Evolutionary conservation across 2,797 vertebrate genomes (phyloP).

Genomic region (Rousettus madagascariensis): DNA sequence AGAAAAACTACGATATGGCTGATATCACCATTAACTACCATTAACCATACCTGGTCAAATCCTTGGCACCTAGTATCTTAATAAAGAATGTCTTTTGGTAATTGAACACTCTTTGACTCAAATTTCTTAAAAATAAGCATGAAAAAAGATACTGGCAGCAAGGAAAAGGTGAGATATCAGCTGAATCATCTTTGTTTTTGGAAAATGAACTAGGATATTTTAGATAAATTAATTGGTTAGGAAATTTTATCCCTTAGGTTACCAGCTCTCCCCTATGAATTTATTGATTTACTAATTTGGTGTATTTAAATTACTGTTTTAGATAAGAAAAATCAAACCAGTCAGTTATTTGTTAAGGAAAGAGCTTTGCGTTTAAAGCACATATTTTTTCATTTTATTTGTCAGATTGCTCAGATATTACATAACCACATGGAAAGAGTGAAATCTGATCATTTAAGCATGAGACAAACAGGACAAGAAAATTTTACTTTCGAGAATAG

Average conservation of each 20-base stretch:
- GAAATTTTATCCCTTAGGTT: constrained; percentile 26
- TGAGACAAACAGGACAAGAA: background rate
- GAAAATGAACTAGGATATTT: background rate
- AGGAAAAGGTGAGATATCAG: background rate
- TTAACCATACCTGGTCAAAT: background rate
- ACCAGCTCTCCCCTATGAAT: background rate
- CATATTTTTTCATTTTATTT: constrained; percentile 35
- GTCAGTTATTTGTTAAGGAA: background rate
- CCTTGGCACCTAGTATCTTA: background rate
- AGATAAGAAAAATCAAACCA: constrained; percentile 21
- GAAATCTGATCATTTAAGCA: background rate
- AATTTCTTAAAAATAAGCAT: constrained; percentile 20
- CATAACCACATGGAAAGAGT: background rate
- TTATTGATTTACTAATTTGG: background rate
- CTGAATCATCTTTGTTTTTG: background rate
- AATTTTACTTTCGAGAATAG: background rate
- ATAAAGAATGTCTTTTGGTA: background rate
- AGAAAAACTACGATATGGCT: background rate
- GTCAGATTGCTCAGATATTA: constrained; percentile 16
- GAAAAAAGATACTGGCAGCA: background rate
- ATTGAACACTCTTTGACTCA: background rate
- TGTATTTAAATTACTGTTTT: constrained; percentile 15
- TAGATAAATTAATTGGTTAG: background rate
- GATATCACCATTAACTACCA: background rate
- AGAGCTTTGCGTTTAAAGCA: background rate